Conservation (phyloP, 1,140 invertebrate genomes). For the Xylocopa sonorina region DNA sequence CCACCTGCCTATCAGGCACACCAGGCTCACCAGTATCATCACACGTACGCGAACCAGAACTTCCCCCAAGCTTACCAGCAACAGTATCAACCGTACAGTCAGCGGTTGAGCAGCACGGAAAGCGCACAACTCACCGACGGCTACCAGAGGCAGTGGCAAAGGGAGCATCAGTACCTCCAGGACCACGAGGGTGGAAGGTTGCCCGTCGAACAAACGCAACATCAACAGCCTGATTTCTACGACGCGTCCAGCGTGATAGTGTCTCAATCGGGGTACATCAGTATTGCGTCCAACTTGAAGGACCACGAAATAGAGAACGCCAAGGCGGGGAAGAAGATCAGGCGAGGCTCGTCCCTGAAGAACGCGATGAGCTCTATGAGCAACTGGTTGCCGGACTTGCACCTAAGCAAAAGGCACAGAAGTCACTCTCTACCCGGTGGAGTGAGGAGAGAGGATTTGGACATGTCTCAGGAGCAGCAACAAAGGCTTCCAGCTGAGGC, state of each 20-base stretch:
- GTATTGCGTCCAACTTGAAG: constrained; percentile 87
- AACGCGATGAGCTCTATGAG: constrained; percentile 91
- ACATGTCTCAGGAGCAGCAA: constrained; percentile 80
- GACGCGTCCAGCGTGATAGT: constrained; percentile 86
- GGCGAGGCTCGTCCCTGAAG: constrained; percentile 87
- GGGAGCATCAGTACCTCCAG: constrained; percentile 76
- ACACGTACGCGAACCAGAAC: constrained; percentile 74
- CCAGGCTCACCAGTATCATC: constrained; percentile 72
- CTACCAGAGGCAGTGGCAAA: constrained; percentile 76
- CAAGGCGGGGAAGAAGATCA: constrained; percentile 86
- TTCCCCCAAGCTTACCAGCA: constrained; percentile 77
- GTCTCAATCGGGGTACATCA: constrained; percentile 92
- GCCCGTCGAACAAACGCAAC: constrained; percentile 81
- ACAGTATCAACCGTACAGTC: constrained; percentile 76
- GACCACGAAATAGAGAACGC: constrained; percentile 81
- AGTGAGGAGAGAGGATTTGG: constrained; percentile 84
- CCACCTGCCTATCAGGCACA: constrained; percentile 77
- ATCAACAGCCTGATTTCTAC: constrained; percentile 79
- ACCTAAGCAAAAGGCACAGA: constrained; percentile 88
- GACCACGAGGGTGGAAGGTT: constrained; percentile 68
- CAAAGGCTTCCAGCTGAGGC: constrained; percentile 66
- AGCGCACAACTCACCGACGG: constrained; percentile 73
- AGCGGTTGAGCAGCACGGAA: constrained; percentile 67
- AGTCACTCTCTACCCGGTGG: constrained; percentile 90
- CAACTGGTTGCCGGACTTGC: constrained; percentile 91